These are phyloP conservation scores for Etheostoma spectabile DNA, from an alignment of 2,113 vertebrate species.

Conservation along the genomic window DNA sequence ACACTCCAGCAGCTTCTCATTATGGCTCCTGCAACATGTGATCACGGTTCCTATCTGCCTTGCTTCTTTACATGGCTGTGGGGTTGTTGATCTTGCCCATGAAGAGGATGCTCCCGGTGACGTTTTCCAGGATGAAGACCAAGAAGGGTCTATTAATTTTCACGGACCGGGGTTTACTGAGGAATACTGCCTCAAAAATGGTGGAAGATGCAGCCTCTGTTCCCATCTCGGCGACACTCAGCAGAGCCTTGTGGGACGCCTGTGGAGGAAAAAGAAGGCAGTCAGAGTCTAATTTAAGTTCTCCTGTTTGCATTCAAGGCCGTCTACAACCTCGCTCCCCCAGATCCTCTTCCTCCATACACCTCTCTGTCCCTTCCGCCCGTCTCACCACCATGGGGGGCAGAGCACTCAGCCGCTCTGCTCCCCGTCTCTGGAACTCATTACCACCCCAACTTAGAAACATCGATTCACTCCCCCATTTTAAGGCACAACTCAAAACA, in stretches of 20 bases:
- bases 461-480: too few relatives aligned
- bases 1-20: background rate
- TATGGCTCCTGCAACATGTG: background rate
- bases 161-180: background rate
- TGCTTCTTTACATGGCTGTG: constrained; percentile 16
- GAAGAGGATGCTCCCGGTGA: constrained; percentile 86
- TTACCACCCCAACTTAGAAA: too few relatives aligned
- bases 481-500: too few relatives aligned
- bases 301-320: too few relatives aligned
- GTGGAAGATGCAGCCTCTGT: constrained; percentile 79
- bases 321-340: too few relatives aligned
- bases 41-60: background rate
- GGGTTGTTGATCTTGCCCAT: constrained; percentile 88
- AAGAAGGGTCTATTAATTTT: constrained; percentile 83
- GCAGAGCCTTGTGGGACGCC: constrained; percentile 85
- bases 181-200: accelerated
- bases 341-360: too few relatives aligned
- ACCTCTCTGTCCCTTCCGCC: too few relatives aligned
- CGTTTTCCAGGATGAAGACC: constrained; percentile 83
- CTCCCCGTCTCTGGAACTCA: too few relatives aligned
- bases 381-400: too few relatives aligned
- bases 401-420: too few relatives aligned
- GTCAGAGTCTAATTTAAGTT: background rate
- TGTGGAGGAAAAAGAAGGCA: constrained; percentile 53
- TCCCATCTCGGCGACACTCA: constrained; percentile 84